Conservation (phyloP, 1,140 invertebrate genomes). For the Neomicropteryx cornuta region DNA sequence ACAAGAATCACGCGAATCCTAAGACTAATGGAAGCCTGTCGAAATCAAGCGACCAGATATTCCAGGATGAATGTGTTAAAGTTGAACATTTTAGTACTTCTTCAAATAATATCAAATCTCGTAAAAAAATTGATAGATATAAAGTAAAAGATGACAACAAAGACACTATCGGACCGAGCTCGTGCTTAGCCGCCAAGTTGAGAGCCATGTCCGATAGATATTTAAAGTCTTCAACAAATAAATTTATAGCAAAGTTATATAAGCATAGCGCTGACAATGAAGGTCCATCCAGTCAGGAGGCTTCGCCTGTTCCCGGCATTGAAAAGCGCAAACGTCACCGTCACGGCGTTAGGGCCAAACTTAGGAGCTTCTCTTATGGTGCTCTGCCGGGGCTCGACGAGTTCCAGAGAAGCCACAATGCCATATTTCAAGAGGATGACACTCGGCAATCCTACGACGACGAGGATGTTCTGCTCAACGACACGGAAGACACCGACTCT, state of each 20-base stretch:
- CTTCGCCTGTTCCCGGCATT: slow-evolving; percentile 5
- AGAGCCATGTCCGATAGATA: slow-evolving; percentile 60
- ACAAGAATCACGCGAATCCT: slow-evolving; percentile 28
- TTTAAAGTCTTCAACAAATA: slow-evolving; percentile 55
- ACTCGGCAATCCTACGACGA: slow-evolving; percentile 41
- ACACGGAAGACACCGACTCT: slow-evolving; percentile 58
- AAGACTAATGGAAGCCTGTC: slow-evolving; percentile 33
- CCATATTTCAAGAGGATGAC: slow-evolving; percentile 44
- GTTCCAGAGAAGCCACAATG: slow-evolving; percentile 49
- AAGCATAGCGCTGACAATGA: slow-evolving; percentile 32
- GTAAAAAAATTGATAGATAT: slow-evolving; percentile 37
- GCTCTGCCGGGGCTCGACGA: slow-evolving; percentile 61
- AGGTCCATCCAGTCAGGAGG: slow-evolving; percentile 10
- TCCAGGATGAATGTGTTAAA: slow-evolving; percentile 32
- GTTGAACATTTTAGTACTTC: slow-evolving; percentile 19
- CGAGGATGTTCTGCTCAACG: slow-evolving; percentile 44
- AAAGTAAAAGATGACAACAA: slow-evolving; percentile 35
- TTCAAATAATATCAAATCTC: slow-evolving; percentile 20
- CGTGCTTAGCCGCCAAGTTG: slow-evolving; percentile 56
- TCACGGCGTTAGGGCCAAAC: slow-evolving; percentile 45
- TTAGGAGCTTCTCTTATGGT: slow-evolving; percentile 66
- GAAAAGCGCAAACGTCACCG: slow-evolving; percentile 16
- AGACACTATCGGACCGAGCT: slow-evolving; percentile 38
- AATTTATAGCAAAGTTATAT: slow-evolving; percentile 57
- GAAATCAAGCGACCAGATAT: slow-evolving; percentile 42